Percentiles rank a stretch among this genome's conserved stretches.
Evolutionary conservation across 2,797 vertebrate species (phyloP).

Genomic region (Rhynchonycteris naso): DNA sequence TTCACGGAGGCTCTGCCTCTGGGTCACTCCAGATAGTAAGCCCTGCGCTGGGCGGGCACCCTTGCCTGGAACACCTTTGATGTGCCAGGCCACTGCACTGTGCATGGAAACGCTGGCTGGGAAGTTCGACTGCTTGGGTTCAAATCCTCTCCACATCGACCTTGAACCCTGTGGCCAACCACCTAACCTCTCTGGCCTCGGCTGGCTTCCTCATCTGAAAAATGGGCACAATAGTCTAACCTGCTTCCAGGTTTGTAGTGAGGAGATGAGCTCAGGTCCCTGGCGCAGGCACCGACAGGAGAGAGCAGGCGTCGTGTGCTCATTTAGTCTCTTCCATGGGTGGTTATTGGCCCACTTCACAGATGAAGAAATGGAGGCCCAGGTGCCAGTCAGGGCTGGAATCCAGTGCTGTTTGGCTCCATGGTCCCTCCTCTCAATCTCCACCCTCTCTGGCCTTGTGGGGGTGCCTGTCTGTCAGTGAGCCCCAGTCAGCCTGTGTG

Average conservation of each 20-base stretch:
- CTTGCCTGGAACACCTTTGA: not conserved
- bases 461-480: not conserved
- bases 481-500: not conserved
- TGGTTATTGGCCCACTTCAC: not conserved
- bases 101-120: not conserved
- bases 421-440: not conserved
- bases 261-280: not conserved
- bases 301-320: accelerated
- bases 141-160: not conserved
- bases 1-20: not conserved
- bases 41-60: not conserved
- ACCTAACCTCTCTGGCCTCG: not conserved
- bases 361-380: not conserved
- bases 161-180: not conserved
- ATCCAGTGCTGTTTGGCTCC: not conserved
- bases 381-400: not conserved
- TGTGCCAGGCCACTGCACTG: not conserved
- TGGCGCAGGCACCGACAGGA: not conserved
- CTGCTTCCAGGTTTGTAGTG: not conserved
- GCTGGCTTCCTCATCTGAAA: not conserved
- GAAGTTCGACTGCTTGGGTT: not conserved
- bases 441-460: not conserved
- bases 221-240: not conserved
- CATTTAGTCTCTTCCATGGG: not conserved
- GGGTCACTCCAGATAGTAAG: not conserved